Evolutionary conservation across 2,888 invertebrate species (phyloP), one percentile per base, ranked within the genome.

Genomic region (Caenorhabditis drosophilae): DNA sequence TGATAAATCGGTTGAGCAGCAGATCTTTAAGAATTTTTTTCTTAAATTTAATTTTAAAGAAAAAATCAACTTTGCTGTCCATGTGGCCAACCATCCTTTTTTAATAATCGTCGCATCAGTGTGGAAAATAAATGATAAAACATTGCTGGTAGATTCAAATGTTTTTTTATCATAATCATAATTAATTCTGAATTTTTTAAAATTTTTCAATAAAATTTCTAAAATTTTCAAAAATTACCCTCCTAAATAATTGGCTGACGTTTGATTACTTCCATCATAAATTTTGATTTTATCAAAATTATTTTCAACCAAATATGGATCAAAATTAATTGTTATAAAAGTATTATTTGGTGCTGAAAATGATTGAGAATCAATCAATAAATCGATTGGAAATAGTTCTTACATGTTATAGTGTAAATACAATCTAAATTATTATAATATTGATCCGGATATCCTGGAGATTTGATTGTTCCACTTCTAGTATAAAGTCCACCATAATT

Each of bases 281-380:
- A 85, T 84, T 70, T 93, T 91, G 26, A 97, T 90, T 67, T 91
- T 91, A 86, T 98, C 97, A 84, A 95, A 97, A 80, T 92, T 92
- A n/a, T 96, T 96, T 86, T 98, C 97, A 72, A 98, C 86, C 83
- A 97, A 94, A 81, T 97, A 97, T 84, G 96, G 94, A 0, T 95
- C 95, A 84, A 97, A 97, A 86, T 96, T 96, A 42, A 98, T 87
- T 0, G 95, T 95, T 75, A 98, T 96, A 71, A 92, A 88, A 84
- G 93, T 93, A 75, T 92, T 49, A n/a, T 36, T 35, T 1, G 66
- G 66, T 0, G 59, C 64, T 59, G 52, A 44, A 62, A 38, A 20
- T 12, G 3, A 12, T 15, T 23, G n/a, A n/a, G n/a, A n/a, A n/a
- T n/a, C n/a, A n/a, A n/a, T n/a, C n/a, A n/a, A n/a, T n/a, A n/a